These are phyloP conservation scores for Actinemys pallida DNA, from an alignment of 2,113 vertebrate species.

Conservation along the genomic window DNA sequence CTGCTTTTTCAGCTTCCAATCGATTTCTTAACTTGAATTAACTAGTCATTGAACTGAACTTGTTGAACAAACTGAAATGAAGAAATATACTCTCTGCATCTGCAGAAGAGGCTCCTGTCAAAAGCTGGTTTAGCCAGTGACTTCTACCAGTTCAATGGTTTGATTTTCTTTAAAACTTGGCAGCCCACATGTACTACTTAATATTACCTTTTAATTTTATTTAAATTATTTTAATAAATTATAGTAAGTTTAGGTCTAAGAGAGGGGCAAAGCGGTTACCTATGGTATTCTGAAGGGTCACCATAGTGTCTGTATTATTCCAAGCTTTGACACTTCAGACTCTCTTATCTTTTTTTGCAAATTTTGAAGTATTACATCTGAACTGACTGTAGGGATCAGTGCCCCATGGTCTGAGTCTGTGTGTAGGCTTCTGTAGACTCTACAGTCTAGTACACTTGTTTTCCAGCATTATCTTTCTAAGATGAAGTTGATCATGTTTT, in stretches of 20 bases:
- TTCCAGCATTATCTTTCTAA: no score
- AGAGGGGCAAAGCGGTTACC: neutral
- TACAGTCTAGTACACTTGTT: no score
- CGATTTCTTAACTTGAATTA: neutral
- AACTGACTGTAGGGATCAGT: neutral
- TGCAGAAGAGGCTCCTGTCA: neutral
- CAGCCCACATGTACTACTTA: no score
- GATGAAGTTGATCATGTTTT: no score
- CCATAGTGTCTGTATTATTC: no score
- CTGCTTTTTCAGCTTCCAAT: neutral
- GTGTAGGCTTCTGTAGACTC: neutral
- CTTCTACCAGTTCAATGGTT: no score
- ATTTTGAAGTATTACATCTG: neutral
- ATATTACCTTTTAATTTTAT: no score
- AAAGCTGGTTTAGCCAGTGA: no score
- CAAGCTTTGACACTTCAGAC: no score
- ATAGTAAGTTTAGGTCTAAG: neutral
- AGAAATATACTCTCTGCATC: neutral
- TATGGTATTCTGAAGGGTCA: neutral
- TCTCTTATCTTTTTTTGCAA: neutral
- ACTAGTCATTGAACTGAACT: neutral
- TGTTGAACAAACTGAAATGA: neutral
- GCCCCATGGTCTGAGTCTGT: neutral
- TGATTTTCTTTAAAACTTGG: no score
- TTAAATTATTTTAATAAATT: neutral